A percentile compares a stretch with the other conserved stretches of the same genome.
These are phyloP conservation scores for Plodia interpunctella DNA, from an alignment of 1,140 invertebrate genomes.

Conservation along the genomic window DNA sequence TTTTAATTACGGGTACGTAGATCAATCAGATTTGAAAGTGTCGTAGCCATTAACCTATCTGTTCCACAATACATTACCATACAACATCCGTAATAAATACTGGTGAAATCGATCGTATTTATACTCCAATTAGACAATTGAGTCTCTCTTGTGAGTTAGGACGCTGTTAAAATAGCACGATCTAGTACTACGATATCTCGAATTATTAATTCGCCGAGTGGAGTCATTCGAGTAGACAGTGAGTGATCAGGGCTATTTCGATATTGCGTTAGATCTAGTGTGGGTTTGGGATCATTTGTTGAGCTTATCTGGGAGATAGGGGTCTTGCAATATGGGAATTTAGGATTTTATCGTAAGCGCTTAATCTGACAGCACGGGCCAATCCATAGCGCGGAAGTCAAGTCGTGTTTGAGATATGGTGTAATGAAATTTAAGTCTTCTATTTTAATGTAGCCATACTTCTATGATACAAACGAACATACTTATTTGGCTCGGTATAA, in stretches of 20 bases:
- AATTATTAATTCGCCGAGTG: neutral
- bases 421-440: no score
- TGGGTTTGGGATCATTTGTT: conserved; percentile 2
- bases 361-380: neutral
- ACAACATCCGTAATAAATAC: neutral
- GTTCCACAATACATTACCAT: neutral
- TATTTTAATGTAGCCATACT: no score
- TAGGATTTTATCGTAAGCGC: neutral
- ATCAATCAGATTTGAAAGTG: neutral
- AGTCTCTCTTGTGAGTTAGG: neutral
- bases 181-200: neutral
- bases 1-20: no score
- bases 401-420: no score
- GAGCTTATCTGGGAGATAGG: neutral
- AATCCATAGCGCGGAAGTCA: no score
- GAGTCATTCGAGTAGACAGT: neutral
- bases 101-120: conserved; percentile 4
- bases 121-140: conserved; percentile 3
- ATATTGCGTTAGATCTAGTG: neutral
- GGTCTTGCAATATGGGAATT: neutral
- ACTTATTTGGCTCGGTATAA: no score
- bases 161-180: conserved; percentile 3
- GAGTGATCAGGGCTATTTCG: conserved; percentile 1
- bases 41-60: neutral
- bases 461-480: no score